phyloP scores from a whole-genome alignment of 53 echinoderm and acorn worm species.

The Luidia sarsii region DNA sequence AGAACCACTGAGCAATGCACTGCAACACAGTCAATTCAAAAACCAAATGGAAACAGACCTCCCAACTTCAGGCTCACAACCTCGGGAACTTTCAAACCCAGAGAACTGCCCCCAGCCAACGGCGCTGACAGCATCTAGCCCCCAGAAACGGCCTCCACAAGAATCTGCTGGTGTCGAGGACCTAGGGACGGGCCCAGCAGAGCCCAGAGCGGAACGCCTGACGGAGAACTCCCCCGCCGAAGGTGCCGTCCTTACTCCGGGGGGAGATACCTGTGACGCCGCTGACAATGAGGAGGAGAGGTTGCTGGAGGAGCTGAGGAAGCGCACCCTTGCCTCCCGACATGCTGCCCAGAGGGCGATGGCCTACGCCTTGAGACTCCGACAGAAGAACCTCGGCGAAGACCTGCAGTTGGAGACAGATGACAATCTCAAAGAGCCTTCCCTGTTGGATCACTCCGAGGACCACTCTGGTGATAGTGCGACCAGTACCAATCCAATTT shows the following conservation, averaged over 20 bases:
- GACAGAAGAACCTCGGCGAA: conserved; percentile 34
- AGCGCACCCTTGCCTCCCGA: conserved; percentile 51
- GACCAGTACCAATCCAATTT: too few relatives aligned
- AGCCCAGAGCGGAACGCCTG: not conserved
- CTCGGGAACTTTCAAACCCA: not conserved
- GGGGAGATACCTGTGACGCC: not conserved
- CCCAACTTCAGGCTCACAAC: too few relatives aligned
- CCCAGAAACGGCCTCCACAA: too few relatives aligned
- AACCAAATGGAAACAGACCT: too few relatives aligned
- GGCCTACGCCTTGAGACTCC: conserved; percentile 58
- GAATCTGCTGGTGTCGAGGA: too few relatives aligned
- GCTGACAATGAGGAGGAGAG: conserved; percentile 61
- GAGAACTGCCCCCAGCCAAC: not conserved
- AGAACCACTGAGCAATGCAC: too few relatives aligned
- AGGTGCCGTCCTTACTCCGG: not conserved
- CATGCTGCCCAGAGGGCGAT: conserved; percentile 62
- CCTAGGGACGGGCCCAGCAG: too few relatives aligned
- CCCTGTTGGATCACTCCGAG: too few relatives aligned
- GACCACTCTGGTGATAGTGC: too few relatives aligned
- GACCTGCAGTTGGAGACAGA: not conserved
- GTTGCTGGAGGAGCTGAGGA: conserved; percentile 54
- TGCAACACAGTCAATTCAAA: too few relatives aligned
- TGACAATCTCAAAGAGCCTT: not conserved
- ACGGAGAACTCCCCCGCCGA: not conserved
- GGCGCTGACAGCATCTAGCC: too few relatives aligned